Conservation (phyloP, 1,140 invertebrate genomes). For the Chironomus tepperi region DNA sequence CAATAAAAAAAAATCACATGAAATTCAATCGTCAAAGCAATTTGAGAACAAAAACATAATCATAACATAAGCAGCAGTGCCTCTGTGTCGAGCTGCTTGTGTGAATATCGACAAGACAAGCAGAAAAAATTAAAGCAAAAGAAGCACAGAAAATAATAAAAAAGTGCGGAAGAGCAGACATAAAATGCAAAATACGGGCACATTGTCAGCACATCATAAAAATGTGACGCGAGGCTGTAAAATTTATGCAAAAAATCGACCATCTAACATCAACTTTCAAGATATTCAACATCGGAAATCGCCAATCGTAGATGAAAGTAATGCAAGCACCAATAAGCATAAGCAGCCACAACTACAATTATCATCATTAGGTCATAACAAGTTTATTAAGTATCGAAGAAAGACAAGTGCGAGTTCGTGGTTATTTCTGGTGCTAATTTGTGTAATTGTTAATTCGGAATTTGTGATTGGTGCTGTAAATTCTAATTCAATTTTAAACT, state of each 20-base stretch:
- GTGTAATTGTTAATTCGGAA: conserved; percentile 10
- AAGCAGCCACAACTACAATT: neutral
- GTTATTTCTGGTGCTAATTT: neutral
- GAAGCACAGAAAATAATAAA: no score
- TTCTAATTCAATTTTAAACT: neutral
- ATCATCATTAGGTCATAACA: no score
- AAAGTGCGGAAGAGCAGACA: neutral
- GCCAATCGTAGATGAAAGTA: neutral
- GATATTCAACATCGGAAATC: no score
- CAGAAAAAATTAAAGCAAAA: no score
- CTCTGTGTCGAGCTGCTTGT: no score
- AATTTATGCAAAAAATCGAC: neutral
- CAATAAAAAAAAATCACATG: no score
- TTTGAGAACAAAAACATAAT: no score
- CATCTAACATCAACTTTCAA: no score
- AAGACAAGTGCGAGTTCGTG: conserved; percentile 4
- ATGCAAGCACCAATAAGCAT: neutral
- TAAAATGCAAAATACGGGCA: conserved; percentile 2
- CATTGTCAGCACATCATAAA: neutral
- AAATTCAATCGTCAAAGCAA: no score
- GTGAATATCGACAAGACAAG: no score
- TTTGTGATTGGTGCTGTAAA: conserved; percentile 16
- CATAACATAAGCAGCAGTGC: no score
- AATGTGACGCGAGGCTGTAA: neutral
- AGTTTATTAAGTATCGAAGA: neutral